Conservation (phyloP, 1,140 invertebrate species). For the Probaryconus sp. region DNA sequence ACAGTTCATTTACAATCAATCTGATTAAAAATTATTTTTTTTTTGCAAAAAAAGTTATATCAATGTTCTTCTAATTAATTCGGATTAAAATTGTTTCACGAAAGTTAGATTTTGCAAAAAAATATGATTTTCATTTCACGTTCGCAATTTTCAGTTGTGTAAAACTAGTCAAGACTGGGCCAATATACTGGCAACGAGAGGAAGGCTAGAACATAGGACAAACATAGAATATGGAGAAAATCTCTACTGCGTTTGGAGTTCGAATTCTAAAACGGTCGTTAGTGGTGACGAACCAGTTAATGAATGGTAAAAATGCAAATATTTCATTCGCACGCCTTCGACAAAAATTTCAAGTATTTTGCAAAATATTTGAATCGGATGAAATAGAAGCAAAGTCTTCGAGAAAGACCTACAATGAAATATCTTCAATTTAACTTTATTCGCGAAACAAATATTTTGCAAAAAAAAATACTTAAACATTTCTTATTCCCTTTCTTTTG, state of each 20-base stretch:
- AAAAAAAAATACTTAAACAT: conserved; percentile 6
- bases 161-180: conserved; percentile 91
- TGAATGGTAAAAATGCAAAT: conserved; percentile 80
- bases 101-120: too few relatives aligned
- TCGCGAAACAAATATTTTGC: conserved; percentile 7
- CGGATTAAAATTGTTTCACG: too few relatives aligned
- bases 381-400: too few relatives aligned
- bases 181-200: conserved; percentile 83
- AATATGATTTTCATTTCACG: neutral
- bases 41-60: too few relatives aligned
- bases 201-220: conserved; percentile 85
- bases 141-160: conserved; percentile 77
- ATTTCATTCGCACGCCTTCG: too few relatives aligned
- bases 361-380: too few relatives aligned
- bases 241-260: conserved; percentile 87
- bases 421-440: too few relatives aligned
- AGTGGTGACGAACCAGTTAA: conserved; percentile 85
- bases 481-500: too few relatives aligned
- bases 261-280: conserved; percentile 83
- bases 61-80: too few relatives aligned
- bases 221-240: conserved; percentile 90
- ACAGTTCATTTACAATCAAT: too few relatives aligned
- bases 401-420: too few relatives aligned
- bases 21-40: too few relatives aligned
- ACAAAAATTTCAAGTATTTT: conserved; percentile 5